Conservation (phyloP, 2,113 vertebrate species). For the Psammodynastes pulverulentus region DNA sequence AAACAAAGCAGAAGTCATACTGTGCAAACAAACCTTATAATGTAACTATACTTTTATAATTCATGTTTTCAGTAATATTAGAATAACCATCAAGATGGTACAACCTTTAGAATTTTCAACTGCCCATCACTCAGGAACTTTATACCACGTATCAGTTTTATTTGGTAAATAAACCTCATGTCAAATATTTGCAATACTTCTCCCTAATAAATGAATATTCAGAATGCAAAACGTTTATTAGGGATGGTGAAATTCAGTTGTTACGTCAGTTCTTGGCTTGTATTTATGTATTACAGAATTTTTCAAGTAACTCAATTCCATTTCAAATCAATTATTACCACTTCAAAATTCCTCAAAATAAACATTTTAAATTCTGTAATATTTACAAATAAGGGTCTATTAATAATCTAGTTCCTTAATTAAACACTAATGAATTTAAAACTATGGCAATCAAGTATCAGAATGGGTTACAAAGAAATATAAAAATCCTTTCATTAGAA, state of each 20-base stretch:
- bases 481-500: constrained; percentile 63
- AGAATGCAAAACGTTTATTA: constrained; percentile 2
- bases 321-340: constrained; percentile 26
- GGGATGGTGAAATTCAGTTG: constrained; percentile 5
- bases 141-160: neutral
- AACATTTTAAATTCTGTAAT: constrained; percentile 40
- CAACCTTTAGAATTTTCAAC: neutral
- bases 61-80: neutral
- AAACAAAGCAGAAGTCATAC: neutral
- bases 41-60: neutral
- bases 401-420: constrained; percentile 57
- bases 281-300: constrained; percentile 9
- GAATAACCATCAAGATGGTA: neutral
- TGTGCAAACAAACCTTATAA: neutral
- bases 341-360: neutral
- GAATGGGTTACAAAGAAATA: constrained; percentile 54
- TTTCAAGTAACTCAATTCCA: constrained; percentile 37
- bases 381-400: constrained; percentile 28
- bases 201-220: neutral
- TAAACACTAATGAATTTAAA: constrained; percentile 50
- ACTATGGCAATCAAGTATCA: constrained; percentile 63
- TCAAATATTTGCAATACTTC: neutral
- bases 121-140: neutral
- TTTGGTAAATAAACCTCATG: neutral
- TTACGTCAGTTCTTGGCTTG: constrained; percentile 3